A percentile compares a stretch with the other conserved stretches of the same genome.
Evolutionary conservation across 2,888 invertebrate species (phyloP).

Genomic region (Tinea trinotella): DNA sequence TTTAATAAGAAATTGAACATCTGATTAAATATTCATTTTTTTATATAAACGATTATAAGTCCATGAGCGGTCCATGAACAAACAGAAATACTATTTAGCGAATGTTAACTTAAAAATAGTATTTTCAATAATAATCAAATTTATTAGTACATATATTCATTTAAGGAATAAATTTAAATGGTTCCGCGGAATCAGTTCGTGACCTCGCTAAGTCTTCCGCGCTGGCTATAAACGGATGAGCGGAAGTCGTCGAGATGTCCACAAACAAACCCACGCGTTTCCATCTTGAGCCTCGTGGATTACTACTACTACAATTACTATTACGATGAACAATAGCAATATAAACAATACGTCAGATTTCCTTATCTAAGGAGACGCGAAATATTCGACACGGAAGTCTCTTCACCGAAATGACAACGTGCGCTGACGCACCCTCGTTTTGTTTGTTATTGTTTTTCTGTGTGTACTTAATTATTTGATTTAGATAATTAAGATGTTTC

Average conservation of each 20-base stretch:
- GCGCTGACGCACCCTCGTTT: not conserved
- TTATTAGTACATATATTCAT: not conserved
- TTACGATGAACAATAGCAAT: not conserved
- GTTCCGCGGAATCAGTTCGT: constrained; percentile 22
- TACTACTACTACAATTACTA: not conserved
- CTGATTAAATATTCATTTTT: too few species aligned
- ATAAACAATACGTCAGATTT: constrained; percentile 1
- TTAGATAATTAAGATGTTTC: too few species aligned
- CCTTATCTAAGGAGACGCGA: not conserved
- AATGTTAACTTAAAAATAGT: too few species aligned
- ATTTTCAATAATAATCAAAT: too few species aligned
- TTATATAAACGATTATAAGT: too few species aligned
- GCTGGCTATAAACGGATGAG: constrained; percentile 53
- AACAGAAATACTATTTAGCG: too few species aligned
- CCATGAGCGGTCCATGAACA: too few species aligned
- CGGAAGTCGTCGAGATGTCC: constrained; percentile 39
- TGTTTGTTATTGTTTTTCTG: not conserved
- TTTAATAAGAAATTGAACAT: too few species aligned
- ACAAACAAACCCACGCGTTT: constrained; percentile 10
- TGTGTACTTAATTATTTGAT: not conserved
- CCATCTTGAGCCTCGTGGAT: not conserved
- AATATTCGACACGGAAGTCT: constrained; percentile 4
- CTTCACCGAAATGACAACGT: not conserved
- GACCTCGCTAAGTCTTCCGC: constrained; percentile 57
- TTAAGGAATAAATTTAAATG: not conserved